A percentile compares a stretch with the other conserved stretches of the same genome.
Conservation (phyloP, 2,113 vertebrate genomes). For the Clarias gariepinus region DNA sequence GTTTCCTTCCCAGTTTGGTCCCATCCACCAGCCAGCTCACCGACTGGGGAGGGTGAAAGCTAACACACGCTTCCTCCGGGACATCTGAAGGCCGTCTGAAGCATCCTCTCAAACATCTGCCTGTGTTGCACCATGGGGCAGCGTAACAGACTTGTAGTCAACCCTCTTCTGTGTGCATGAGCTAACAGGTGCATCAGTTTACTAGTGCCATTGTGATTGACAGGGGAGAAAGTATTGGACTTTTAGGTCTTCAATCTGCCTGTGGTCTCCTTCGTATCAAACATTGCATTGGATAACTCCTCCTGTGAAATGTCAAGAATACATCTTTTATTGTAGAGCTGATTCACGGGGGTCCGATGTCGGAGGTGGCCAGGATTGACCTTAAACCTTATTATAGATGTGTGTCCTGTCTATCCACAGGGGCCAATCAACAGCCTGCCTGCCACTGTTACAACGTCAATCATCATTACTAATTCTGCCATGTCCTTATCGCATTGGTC, state of each 20-base stretch:
- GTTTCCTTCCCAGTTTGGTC: not conserved
- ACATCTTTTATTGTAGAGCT: conserved; percentile 9
- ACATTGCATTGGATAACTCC: not conserved
- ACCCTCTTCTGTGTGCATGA: not conserved
- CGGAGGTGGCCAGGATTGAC: conserved; percentile 32
- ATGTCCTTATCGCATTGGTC: conserved; percentile 58
- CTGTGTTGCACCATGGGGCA: not conserved
- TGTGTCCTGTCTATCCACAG: not conserved
- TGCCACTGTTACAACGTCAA: conserved; percentile 57
- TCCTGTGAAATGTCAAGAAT: not conserved
- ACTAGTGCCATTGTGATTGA: not conserved
- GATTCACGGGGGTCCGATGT: conserved; percentile 1
- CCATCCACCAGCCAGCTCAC: no score
- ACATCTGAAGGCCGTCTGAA: not conserved
- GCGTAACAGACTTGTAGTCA: not conserved
- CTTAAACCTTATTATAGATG: conserved; percentile 25
- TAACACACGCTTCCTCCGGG: not conserved
- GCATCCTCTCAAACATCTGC: not conserved
- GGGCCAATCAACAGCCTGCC: conserved; percentile 13
- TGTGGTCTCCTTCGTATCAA: not conserved
- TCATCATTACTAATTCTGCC: conserved; percentile 66
- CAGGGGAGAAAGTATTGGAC: not conserved
- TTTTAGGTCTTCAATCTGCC: not conserved
- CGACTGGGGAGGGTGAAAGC: not conserved
- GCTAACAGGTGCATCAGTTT: not conserved